Evolutionary conservation across 2,888 invertebrate species (phyloP), one percentile per base, ranked within the genome.

Genomic region (Ceriagrion tenellum): DNA sequence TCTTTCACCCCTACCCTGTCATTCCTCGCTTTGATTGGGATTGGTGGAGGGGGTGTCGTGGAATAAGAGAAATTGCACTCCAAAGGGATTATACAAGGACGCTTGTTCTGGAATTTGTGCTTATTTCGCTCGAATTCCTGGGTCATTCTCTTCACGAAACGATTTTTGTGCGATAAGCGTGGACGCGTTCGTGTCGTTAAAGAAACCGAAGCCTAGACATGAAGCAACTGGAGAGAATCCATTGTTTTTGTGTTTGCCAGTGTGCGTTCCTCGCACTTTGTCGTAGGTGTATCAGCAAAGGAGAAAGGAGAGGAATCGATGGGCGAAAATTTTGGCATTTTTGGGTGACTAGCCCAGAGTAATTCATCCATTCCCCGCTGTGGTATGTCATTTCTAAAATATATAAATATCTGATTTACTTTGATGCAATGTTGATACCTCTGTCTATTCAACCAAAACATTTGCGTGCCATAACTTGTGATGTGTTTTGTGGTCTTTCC

Each of bases 141-240:
- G 81, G 81, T 81, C 69, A 69, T 81, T 81, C 81, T 30, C 30
- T 81, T 81, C 81, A 81, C 81, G 81, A 81, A 35, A 26, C n/a
- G 81, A 81, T 81, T 81, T 81, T 35, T 81, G 12, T 35, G 81
- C 81, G 81, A 35, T 35, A 35, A 81, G 16, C 12, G 13, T 81
- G 30, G 81, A 23, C 13, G 13, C 81, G 0, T 6, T 30, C 16
- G 81, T 35, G 81, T 81, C 81, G 81, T 26, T 47, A 81, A 81
- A 81, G 81, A 81, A 35, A 81, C 13, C 81, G 81, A 81, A 12
- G 26, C 69, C 69, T 3, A 13, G 35, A 16, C 35, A 35, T 81
- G 81, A 81, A 35, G 81, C 30, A 81, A 81, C 35, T 30, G 1
- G 81, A 35, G 26, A 18, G 81, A 35, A 81, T 35, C 81, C 35